Evolutionary conservation across 2,113 vertebrate genomes (phyloP).

Genomic region (Tyrannus savana): DNA sequence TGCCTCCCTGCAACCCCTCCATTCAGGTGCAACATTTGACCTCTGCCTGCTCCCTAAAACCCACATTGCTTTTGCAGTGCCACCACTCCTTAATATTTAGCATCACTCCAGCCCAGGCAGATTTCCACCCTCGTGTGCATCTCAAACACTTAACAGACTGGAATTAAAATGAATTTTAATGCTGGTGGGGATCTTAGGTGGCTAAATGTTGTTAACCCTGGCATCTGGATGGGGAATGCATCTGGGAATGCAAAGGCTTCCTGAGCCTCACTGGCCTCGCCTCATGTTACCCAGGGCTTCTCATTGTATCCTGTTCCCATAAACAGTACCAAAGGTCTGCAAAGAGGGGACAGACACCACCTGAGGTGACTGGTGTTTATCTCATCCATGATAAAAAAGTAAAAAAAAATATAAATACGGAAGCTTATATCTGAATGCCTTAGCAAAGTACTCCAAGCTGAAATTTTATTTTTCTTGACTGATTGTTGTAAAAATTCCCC

Average conservation of each 20-base stretch:
- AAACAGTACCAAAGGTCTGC: not conserved
- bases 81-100: not conserved
- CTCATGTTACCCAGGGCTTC: not conserved
- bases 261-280: not conserved
- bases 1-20: not conserved
- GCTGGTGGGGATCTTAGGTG: not conserved
- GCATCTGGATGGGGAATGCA: not conserved
- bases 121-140: not conserved
- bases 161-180: not conserved
- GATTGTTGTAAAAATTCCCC: not conserved
- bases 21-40: rapidly evolving
- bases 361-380: not conserved
- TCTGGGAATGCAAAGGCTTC: not conserved
- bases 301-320: rapidly evolving
- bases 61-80: not conserved
- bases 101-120: not conserved
- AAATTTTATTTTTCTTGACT: not conserved
- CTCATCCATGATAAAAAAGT: not conserved
- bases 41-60: not conserved
- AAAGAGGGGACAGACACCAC: not conserved
- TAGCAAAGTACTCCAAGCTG: not conserved
- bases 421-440: not conserved
- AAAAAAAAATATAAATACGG: not conserved
- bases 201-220: not conserved
- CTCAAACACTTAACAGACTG: not conserved